Percentiles rank a stretch among this genome's conserved stretches.
Conservation (phyloP, 1,140 invertebrate genomes). For the Ditylenchus dipsaci region DNA sequence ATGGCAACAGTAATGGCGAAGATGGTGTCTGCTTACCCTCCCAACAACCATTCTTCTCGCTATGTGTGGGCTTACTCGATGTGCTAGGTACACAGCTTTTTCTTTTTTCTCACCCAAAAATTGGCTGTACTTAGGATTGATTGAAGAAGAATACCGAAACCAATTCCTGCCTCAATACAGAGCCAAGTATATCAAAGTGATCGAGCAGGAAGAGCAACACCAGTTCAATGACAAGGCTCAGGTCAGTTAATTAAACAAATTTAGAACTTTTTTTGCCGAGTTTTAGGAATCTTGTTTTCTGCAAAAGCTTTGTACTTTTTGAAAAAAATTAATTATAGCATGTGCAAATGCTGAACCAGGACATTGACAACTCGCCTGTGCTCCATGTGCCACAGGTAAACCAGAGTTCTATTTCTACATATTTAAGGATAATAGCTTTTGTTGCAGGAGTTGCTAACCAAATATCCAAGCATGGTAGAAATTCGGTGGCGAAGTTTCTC, state of each 20-base stretch:
- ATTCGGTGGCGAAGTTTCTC: conserved; percentile 32
- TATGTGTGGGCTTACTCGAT: background rate
- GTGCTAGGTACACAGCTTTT: background rate
- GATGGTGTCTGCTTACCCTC: background rate
- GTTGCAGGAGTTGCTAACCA: conserved; percentile 1
- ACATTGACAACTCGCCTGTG: background rate
- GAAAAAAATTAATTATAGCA: conserved; percentile 2
- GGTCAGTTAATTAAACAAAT: background rate
- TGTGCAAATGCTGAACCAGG: background rate
- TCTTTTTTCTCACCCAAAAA: background rate
- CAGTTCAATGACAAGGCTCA: background rate
- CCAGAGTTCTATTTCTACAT: background rate
- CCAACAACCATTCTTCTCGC: background rate
- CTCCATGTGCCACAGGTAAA: background rate
- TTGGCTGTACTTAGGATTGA: background rate
- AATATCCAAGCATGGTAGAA: conserved; percentile 35
- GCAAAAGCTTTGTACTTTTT: background rate
- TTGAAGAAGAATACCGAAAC: background rate
- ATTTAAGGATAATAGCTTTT: background rate
- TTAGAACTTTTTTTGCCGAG: background rate
- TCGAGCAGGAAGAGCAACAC: background rate
- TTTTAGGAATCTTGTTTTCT: background rate
- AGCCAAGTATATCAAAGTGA: conserved; percentile 2
- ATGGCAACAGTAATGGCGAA: background rate
- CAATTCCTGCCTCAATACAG: background rate